These are phyloP conservation scores for Hassar affinis DNA, from an alignment of 2,113 vertebrate species.

Conservation along the genomic window DNA sequence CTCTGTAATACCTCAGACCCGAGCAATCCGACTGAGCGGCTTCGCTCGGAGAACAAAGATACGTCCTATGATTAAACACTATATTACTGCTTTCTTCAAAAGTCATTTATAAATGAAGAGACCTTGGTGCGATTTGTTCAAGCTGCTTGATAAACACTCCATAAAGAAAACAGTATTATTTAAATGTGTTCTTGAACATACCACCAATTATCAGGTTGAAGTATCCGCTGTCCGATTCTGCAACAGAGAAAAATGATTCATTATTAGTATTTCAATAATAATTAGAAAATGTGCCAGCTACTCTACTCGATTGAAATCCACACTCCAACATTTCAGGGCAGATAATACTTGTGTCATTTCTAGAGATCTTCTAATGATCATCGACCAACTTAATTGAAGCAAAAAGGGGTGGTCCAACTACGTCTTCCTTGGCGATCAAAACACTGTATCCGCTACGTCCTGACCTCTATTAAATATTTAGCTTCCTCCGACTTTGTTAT, in stretches of 20 bases:
- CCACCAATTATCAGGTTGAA: constrained; percentile 55
- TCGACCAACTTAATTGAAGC: background rate
- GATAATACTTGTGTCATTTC: background rate
- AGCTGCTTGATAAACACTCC: background rate
- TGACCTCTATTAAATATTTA: constrained; percentile 44
- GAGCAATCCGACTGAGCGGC: constrained; percentile 11
- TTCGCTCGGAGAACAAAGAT: background rate
- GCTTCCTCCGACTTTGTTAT: constrained; percentile 52
- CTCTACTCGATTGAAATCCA: background rate
- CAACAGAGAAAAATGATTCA: constrained; percentile 2
- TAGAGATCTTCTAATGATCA: background rate
- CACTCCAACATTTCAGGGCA: background rate
- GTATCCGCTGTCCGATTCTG: constrained; percentile 26
- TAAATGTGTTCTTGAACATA: constrained; percentile 29
- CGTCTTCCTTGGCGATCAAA: constrained; percentile 12
- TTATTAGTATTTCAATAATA: background rate
- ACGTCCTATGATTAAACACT: background rate
- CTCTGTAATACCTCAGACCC: constrained; percentile 20
- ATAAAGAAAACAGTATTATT: background rate
- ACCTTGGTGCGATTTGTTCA: background rate
- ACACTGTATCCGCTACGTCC: background rate
- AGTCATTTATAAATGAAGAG: background rate
- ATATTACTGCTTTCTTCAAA: background rate
- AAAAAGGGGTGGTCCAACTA: background rate
- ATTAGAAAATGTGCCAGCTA: background rate